A percentile compares a stretch with the other conserved stretches of the same genome.
Evolutionary conservation across 2,888 invertebrate genomes (phyloP).

Genomic region (Cyrtodaria siliqua): DNA sequence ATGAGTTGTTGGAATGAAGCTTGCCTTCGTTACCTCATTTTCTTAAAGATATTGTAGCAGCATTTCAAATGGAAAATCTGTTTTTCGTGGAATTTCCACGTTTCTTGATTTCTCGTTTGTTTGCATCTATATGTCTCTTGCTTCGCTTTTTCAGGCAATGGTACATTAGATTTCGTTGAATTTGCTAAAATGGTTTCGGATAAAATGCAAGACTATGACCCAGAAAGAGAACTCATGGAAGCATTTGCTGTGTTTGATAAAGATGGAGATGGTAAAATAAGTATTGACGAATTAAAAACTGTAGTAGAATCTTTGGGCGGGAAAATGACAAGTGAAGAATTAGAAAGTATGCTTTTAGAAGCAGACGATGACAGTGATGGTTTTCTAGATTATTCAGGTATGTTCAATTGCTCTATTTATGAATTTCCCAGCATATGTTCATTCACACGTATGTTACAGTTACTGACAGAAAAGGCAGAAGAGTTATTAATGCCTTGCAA

Average conservation of each 20-base stretch:
- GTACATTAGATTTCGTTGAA: slow-evolving; percentile 42
- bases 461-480: too few relatives aligned
- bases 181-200: slow-evolving; percentile 44
- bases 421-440: slow-evolving; percentile 47
- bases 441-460: too few relatives aligned
- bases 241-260: slow-evolving; percentile 49
- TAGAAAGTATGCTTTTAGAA: slow-evolving; percentile 40
- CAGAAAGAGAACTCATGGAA: slow-evolving; percentile 45
- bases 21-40: too few relatives aligned
- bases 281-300: slow-evolving; percentile 34
- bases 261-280: slow-evolving; percentile 44
- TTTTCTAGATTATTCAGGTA: slow-evolving; percentile 45
- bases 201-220: slow-evolving; percentile 40
- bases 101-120: too few relatives aligned
- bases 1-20: too few relatives aligned
- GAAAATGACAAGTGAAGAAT: slow-evolving; percentile 34
- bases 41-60: too few relatives aligned
- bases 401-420: neutral
- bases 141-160: slow-evolving; percentile 44
- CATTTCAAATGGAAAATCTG: too few relatives aligned
- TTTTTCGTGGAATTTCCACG: too few relatives aligned
- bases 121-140: too few relatives aligned
- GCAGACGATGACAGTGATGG: slow-evolving; percentile 48
- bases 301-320: slow-evolving; percentile 49
- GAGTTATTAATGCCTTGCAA: too few relatives aligned